A percentile compares a stretch with the other conserved stretches of the same genome.
Conservation (phyloP, 2,797 vertebrate genomes). For the Schizopygopsis pylzovi region DNA sequence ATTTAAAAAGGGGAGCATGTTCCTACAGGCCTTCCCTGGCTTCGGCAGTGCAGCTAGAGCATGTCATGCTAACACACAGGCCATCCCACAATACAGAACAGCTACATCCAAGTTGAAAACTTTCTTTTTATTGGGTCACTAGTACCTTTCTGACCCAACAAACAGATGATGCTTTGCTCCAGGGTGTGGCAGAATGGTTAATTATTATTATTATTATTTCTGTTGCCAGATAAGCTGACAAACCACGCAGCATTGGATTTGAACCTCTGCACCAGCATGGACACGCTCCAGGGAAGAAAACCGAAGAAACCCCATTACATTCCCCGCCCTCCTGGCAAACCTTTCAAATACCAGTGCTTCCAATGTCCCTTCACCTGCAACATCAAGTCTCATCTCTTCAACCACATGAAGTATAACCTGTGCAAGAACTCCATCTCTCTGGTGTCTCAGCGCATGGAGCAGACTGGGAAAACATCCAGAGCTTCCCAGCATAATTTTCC, state of each 20-base stretch:
- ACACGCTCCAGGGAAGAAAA: constrained; percentile 88
- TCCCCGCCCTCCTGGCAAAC: constrained; percentile 94
- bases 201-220: constrained; percentile 22
- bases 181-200: constrained; percentile 11
- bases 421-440: constrained; percentile 97
- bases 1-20: constrained; percentile 81
- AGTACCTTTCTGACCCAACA: background rate
- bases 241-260: background rate
- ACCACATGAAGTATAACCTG: constrained; percentile 98
- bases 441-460: constrained; percentile 87
- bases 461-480: constrained; percentile 67
- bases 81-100: constrained; percentile 47
- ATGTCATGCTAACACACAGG: constrained; percentile 24
- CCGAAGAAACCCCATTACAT: constrained; percentile 99
- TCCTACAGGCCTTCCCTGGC: constrained; percentile 83
- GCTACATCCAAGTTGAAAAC: constrained; percentile 46
- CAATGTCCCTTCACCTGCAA: constrained; percentile 99
- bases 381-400: constrained; percentile 98
- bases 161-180: background rate
- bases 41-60: constrained; percentile 58
- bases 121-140: background rate
- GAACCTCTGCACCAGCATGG: constrained; percentile 76
- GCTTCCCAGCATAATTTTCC: constrained; percentile 68
- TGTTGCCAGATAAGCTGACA: constrained; percentile 56
- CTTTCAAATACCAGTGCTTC: constrained; percentile 99